Evolutionary conservation across 2,888 invertebrate species (phyloP), one percentile per base, ranked within the genome.

Genomic region (Agriopis leucophaearia): DNA sequence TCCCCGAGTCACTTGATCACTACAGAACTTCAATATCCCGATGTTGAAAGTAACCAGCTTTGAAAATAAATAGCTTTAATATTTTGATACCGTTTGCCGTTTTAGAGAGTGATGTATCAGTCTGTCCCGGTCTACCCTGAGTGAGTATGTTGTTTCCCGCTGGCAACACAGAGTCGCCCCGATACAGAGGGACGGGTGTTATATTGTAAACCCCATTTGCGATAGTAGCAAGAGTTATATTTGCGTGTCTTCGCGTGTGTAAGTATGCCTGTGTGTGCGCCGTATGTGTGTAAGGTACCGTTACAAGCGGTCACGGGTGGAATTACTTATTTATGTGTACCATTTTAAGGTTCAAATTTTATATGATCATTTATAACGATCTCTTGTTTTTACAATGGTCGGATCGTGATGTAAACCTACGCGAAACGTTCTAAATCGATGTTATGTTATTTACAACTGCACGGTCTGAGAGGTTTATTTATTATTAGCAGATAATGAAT

Each of bases 181-280:
- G 67, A 64, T 66, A 68, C 70, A 66, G 62, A 12, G 62, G 58
- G 67, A 58, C 70, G 78, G 78, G 77, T 73, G 79, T 74, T 76
- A 77, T 81, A 40, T 75, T 71, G 84, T 82, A 86, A 89, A 89
- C 90, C 90, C 90, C 90, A 89, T 84, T 86, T 79, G 82, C 79
- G 81, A 79, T 82, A 83, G 81, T 82, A 81, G 81, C 74, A 45
- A 56, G 81, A 79, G 78, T 78, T 78, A 71, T 79, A 74, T 66
- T 74, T 71, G 71, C 72, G 71, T 75, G 71, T 68, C 70, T 59
- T 74, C 62, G 74, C 63, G 74, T 72, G 67, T 64, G 70, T 74
- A 74, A 69, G 66, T 48, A 66, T 52, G 45, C 62, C 74, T 63
- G 72, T 64, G 74, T 60, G 70, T 42, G 68, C 55, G 55, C 55